Evolutionary conservation across 2,888 invertebrate species (phyloP), one percentile per base, ranked within the genome.

Genomic region (Branchellion lobata): DNA sequence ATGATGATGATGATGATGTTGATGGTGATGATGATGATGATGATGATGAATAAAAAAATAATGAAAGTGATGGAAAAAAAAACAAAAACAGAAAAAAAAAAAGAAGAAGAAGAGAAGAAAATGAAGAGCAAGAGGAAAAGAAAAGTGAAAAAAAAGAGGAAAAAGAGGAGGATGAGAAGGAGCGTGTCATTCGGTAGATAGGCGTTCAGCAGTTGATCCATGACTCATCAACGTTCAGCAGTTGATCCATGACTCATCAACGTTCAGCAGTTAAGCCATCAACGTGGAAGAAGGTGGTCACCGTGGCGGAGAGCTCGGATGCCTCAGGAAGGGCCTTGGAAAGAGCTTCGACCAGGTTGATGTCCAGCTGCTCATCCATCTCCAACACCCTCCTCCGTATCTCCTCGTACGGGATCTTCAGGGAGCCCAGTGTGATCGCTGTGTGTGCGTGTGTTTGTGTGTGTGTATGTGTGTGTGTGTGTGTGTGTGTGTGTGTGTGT

Each of bases 291-390:
- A n/a, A n/a, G n/a, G n/a, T n/a, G n/a, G n/a, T n/a, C n/a, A n/a
- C n/a, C n/a, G n/a, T n/a, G n/a, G n/a, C n/a, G n/a, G n/a, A n/a
- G n/a, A n/a, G n/a, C n/a, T n/a, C n/a, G 85, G 97, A 96, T 93
- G 85, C 85, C 33, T 86, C 92, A 0, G 99, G 98, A 82, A 98
- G 90, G 87, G 95, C 95, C 89, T 94, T 90, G 86, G 97, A 93
- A 14, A 99, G 90, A 84, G 96, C 92, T 86, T 96, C 94, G 14
- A 98, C 88, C 65, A 96, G 91, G 84, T 92, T 94, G n/a, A 92
- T 93, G 0, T 92, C 92, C 73, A 99, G 89, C 57, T 94, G 91
- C 0, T 91, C 91, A 85, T 98, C 95, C 86, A 96, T 94, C 79
- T 91, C 90, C n/a, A 98, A 88, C 80, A 99, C 90, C 83, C 93